A percentile compares a stretch with the other conserved stretches of the same genome.
phyloP scores from a whole-genome alignment of 2,797 vertebrate genomes.

The Acanthis flammea region DNA sequence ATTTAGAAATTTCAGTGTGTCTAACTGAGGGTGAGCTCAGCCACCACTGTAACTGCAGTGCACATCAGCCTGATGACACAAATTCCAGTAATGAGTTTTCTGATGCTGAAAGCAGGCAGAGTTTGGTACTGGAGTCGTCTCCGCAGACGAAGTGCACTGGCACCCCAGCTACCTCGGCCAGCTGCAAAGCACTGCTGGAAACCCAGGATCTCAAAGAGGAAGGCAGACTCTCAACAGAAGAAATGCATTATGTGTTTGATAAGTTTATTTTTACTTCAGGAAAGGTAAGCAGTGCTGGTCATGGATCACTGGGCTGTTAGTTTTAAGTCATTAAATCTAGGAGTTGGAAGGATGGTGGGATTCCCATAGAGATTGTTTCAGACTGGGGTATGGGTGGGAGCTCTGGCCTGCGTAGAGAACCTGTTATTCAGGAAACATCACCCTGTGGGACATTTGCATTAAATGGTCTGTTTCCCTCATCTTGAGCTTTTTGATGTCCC shows the following conservation, averaged over 20 bases:
- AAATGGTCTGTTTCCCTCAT: neutral
- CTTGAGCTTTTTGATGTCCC: neutral
- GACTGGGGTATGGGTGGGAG: neutral
- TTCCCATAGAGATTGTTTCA: neutral
- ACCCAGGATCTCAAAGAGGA: conserved; percentile 79
- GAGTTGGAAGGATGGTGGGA: neutral
- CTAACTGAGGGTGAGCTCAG: conserved; percentile 49
- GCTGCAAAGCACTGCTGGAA: conserved; percentile 72
- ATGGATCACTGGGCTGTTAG: neutral
- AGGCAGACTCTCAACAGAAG: conserved; percentile 73
- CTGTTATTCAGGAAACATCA: neutral
- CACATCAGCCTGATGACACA: conserved; percentile 44
- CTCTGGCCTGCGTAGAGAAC: neutral
- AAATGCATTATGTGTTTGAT: conserved; percentile 93
- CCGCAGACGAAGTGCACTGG: conserved; percentile 54
- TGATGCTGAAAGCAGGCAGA: conserved; percentile 64
- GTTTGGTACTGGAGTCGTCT: conserved; percentile 44
- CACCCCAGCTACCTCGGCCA: conserved; percentile 76
- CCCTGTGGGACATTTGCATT: neutral
- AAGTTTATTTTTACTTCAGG: conserved; percentile 95
- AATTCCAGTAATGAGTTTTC: conserved; percentile 60
- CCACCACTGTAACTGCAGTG: conserved; percentile 60
- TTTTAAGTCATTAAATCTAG: neutral
- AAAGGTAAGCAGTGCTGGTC: conserved; percentile 79
- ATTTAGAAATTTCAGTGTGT: conserved; percentile 49